Evolutionary conservation across 2,113 vertebrate genomes (phyloP), one percentile per base, ranked within the genome.

Genomic region (Bostrychus sinensis): DNA sequence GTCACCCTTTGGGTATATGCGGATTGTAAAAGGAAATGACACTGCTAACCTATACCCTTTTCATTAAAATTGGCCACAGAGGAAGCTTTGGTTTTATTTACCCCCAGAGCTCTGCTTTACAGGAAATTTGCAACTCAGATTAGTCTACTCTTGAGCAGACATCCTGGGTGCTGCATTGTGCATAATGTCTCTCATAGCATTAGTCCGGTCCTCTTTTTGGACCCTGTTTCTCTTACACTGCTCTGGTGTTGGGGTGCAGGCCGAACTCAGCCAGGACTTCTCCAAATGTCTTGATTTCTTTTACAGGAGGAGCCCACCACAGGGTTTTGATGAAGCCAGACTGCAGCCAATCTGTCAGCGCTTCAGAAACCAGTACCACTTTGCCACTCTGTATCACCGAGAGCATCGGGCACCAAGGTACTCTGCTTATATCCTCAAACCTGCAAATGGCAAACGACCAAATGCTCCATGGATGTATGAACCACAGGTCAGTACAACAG

Each of bases 261-360:
- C 77, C 23, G 84, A 87, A 66, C 12, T 89, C 5, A 28, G 63
- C 3, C 4, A 3, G 0, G 16, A 81, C 66, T 91, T 91, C 59
- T 75, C 66, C 13, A 5, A 77, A 9, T 91, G 90, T 28, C 62
- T 56, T 0, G 6, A 75, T 14, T 89, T 87, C 75, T 91, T 91
- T 72, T 80, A 87, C 32, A 23, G 62, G 0, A 0, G 22, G 17
- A 50, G 32, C 28, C 86, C 86, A 14, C 84, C 90, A 1, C 6
- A 1, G 14, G 86, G 83, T 11, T 26, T 89, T 22, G 16, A 0
- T 1, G 37, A 6, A 16, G 4, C 16, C 12, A 48, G 42, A 48
- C 77, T 71, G 51, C 45, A 76, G 59, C 74, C 78, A 7, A 89
- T 91, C 57, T 91, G 90, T 71, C 90, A 91, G 71, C 77, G 70